phyloP scores from a whole-genome alignment of 2,797 vertebrate genomes.

The Podarcis lilfordi region DNA sequence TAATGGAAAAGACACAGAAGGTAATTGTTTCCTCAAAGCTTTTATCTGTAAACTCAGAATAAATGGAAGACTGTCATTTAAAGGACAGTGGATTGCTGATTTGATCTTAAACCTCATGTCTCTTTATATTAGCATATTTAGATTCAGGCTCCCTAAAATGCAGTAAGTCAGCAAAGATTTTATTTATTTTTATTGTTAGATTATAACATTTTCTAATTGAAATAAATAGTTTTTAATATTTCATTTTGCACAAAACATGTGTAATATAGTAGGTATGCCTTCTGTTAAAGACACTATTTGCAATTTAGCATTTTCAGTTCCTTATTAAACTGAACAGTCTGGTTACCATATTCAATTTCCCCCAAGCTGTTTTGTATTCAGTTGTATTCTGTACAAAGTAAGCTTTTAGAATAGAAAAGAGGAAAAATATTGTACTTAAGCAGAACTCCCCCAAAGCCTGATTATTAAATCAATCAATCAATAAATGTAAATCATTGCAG shows the following conservation, averaged over 20 bases:
- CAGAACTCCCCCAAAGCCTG: not conserved
- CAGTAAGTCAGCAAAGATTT: not conserved
- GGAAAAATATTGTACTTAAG: not conserved
- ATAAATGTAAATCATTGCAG: not conserved
- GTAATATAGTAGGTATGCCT: not conserved
- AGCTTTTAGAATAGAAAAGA: not conserved
- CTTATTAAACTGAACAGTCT: not conserved
- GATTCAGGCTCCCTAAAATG: slow-evolving; percentile 3
- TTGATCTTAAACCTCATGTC: not conserved
- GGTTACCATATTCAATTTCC: not conserved
- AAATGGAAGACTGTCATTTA: not conserved
- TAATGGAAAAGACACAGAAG: not conserved
- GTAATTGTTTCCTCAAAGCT: not conserved
- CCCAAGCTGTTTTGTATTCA: not conserved
- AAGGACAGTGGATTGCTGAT: not conserved
- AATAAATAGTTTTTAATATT: not conserved
- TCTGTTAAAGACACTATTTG: not conserved
- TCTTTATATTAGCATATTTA: not conserved
- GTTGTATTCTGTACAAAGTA: not conserved
- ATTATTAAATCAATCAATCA: too few relatives aligned
- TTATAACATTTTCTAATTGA: too few relatives aligned
- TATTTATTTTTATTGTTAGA: too few relatives aligned
- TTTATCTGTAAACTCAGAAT: not conserved
- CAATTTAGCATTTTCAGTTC: not conserved
- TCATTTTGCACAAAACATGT: not conserved